Percentiles rank a stretch among this genome's conserved stretches.
phyloP scores from a whole-genome alignment of 2,113 vertebrate genomes.

The Enhydra lutris region DNA sequence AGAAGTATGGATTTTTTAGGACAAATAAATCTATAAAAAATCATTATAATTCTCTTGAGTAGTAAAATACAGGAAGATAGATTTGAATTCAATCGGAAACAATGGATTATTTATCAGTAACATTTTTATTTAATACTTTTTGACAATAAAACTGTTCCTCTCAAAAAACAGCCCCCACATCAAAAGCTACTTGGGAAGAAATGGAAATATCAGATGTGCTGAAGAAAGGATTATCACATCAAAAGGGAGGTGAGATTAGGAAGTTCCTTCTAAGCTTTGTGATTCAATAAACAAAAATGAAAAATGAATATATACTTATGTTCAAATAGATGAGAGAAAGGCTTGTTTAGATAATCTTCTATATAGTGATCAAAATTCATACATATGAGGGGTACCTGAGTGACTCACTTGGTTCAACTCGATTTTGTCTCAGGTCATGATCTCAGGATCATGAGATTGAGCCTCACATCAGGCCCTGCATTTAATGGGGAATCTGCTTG shows the following conservation, averaged over 20 bases:
- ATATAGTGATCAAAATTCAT: background rate
- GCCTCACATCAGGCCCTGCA: background rate
- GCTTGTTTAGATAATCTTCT: background rate
- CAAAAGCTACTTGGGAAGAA: background rate
- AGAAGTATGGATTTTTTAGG: background rate
- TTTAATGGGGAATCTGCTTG: background rate
- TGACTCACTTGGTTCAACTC: background rate
- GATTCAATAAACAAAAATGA: background rate
- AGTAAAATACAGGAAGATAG: background rate
- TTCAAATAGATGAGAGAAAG: background rate
- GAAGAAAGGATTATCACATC: background rate
- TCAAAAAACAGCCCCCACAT: background rate
- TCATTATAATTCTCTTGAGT: background rate
- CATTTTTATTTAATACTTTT: background rate
- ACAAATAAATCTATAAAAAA: background rate
- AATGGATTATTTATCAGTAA: background rate
- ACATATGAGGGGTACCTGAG: background rate
- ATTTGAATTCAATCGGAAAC: background rate
- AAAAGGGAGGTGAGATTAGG: background rate
- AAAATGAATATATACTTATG: background rate
- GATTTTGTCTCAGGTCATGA: background rate
- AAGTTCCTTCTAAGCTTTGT: background rate
- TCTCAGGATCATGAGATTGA: background rate
- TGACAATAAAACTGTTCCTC: background rate
- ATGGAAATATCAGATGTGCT: background rate